Conservation (phyloP, 2,888 invertebrate species). For the Lysandra bellargus region DNA sequence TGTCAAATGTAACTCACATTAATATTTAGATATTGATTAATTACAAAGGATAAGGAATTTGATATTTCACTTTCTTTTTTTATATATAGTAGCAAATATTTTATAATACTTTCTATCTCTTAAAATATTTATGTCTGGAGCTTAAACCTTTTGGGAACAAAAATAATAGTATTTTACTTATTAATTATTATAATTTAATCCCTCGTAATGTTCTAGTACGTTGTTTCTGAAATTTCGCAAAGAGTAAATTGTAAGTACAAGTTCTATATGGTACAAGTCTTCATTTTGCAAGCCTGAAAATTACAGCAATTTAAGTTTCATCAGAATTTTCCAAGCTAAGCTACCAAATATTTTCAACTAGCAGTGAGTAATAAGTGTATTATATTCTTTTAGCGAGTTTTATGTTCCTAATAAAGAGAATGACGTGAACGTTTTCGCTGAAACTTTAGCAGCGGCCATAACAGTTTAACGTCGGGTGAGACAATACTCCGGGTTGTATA, state of each 20-base stretch:
- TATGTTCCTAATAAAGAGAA: not conserved
- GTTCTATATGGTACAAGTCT: too few relatives aligned
- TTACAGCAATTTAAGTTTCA: too few relatives aligned
- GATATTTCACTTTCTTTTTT: not conserved
- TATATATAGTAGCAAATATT: not conserved
- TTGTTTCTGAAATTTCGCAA: too few relatives aligned
- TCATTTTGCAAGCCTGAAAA: too few relatives aligned
- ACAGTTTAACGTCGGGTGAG: not conserved
- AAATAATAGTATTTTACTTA: too few relatives aligned
- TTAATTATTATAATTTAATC: too few relatives aligned
- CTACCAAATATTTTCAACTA: too few relatives aligned
- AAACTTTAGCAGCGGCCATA: conserved; percentile 1
- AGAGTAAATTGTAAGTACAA: too few relatives aligned
- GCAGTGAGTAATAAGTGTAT: not conserved
- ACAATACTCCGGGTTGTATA: not conserved
- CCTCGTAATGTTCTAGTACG: too few relatives aligned
- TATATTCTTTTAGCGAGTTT: not conserved
- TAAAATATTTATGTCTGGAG: too few relatives aligned
- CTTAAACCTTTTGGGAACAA: too few relatives aligned
- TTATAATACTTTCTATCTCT: not conserved
- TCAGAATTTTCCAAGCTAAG: too few relatives aligned
- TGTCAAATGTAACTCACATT: not conserved
- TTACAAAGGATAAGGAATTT: not conserved
- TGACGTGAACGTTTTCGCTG: conserved; percentile 10
- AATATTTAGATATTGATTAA: not conserved